Base-by-base conservation (phyloP, 2,797 vertebrate genomes). In the Melanogrammus aeglefinus region DNA sequence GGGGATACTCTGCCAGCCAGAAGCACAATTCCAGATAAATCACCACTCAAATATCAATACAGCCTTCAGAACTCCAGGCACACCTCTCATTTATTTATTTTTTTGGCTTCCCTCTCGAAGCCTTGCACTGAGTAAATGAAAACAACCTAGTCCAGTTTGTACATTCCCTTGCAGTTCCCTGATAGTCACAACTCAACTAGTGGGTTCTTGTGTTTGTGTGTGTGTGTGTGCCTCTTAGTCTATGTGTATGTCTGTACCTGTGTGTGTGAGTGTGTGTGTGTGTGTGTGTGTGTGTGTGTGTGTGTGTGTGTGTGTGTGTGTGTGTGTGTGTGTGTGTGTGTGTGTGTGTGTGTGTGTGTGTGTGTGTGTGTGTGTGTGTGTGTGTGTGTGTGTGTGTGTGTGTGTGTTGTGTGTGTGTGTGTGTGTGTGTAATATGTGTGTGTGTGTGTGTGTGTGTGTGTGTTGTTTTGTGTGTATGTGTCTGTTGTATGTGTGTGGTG, bases 11-110 rank as follows among this genome's bases (percentile, higher is more conserved):
- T 16, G 47, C 47, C 88, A 88, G 88, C 80, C 73, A 78, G 80
- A 85, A 75, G 79, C 79, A 80, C 77, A 77, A 81, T 87, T 82
- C 76, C 83, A 87, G 86, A 92, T 90, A 90, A 91, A 91, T 88
- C 86, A 88, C 83, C 73, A 81, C 77, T 84, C 87, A 89, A 90
- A 90, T 91, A 90, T 91, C 89, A 89, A 90, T 91, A 90, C 85
- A 88, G 86, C 88, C 85, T 91, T 90, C 91, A 39, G 38, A 84
- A 90, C 87, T 85, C 35, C n/a, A 33, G 66, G 78, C 76, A 80
- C 82, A 33, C 87, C 41, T 72, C 77, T 79, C 80, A 82, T 85
- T 82, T 78, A 80, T 71, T 29, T 18, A 1, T 16, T 63, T 66
- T 38, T 16, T 47, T 47, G 16, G 4, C 47, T 18, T 57, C 18